Evolutionary conservation across 2,888 invertebrate species (phyloP).

Genomic region (Harpalus rubripes): DNA sequence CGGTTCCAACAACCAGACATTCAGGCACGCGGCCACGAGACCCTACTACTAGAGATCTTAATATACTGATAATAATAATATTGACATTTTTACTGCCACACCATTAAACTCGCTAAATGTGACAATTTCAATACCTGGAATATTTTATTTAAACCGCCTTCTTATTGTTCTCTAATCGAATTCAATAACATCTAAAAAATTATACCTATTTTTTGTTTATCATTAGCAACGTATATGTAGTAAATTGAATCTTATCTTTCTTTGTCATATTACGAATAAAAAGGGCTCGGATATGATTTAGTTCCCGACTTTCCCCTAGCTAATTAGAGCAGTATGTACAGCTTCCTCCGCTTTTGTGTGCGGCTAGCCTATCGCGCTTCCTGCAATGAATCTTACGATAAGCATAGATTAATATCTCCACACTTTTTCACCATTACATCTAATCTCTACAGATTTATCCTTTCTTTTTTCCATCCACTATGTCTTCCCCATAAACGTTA

Average conservation of each 20-base stretch:
- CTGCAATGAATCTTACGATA: conserved; percentile 51
- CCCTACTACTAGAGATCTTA: too few relatives aligned
- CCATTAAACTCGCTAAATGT: too few relatives aligned
- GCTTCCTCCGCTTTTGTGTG: conserved; percentile 41
- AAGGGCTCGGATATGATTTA: conserved; percentile 14
- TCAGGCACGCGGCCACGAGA: too few relatives aligned
- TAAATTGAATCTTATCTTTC: neutral
- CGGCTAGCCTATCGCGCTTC: conserved; percentile 16
- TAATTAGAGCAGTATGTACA: conserved; percentile 28
- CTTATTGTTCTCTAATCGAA: too few relatives aligned
- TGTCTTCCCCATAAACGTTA: conserved; percentile 38
- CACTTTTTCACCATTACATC: conserved; percentile 49
- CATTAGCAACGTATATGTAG: too few relatives aligned
- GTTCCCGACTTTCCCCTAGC: conserved; percentile 9
- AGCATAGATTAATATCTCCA: conserved; percentile 53
- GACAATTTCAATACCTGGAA: too few relatives aligned
- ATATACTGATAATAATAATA: too few relatives aligned
- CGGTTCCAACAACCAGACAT: too few relatives aligned
- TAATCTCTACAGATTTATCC: conserved; percentile 37
- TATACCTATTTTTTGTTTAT: too few relatives aligned
- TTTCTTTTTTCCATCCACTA: conserved; percentile 41
- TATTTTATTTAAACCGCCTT: too few relatives aligned
- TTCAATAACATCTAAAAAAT: too few relatives aligned
- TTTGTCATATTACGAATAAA: neutral
- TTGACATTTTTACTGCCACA: too few relatives aligned